These are phyloP conservation scores for Mesoligia furuncula DNA, from an alignment of 2,888 invertebrate species.

Conservation along the genomic window DNA sequence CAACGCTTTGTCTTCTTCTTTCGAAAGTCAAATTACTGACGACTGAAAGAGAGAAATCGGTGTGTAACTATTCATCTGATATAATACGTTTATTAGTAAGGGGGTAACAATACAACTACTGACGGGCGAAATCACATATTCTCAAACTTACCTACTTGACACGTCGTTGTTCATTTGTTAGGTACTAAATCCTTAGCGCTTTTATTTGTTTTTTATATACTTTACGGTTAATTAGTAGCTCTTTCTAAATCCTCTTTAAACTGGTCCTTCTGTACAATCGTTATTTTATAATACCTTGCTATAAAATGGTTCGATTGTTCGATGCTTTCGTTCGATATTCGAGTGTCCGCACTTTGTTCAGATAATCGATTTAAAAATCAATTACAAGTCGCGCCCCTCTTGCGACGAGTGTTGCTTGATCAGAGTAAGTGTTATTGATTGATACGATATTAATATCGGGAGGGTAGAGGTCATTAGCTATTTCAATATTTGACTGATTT, in stretches of 20 bases:
- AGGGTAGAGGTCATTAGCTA: background rate
- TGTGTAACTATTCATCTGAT: too few species aligned
- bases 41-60: too few species aligned
- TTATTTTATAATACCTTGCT: slow-evolving; percentile 15
- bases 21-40: too few species aligned
- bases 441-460: slow-evolving; percentile 37
- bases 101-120: background rate
- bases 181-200: background rate
- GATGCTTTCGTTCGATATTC: slow-evolving; percentile 26
- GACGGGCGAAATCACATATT: background rate
- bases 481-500: slow-evolving; percentile 41
- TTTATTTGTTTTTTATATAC: background rate
- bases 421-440: slow-evolving; percentile 37
- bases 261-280: background rate
- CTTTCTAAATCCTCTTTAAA: background rate
- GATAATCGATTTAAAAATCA: slow-evolving; percentile 61
- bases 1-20: too few species aligned
- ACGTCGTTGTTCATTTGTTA: background rate
- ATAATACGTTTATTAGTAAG: too few species aligned
- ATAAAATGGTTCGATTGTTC: slow-evolving; percentile 32
- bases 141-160: background rate
- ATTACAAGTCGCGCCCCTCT: slow-evolving; percentile 25
- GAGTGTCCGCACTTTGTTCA: slow-evolving; percentile 42
- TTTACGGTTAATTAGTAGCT: background rate
- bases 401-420: slow-evolving; percentile 44